A percentile compares a stretch with the other conserved stretches of the same genome.
Evolutionary conservation across 2,797 vertebrate species (phyloP).

Genomic region (Neostethus bicornis): DNA sequence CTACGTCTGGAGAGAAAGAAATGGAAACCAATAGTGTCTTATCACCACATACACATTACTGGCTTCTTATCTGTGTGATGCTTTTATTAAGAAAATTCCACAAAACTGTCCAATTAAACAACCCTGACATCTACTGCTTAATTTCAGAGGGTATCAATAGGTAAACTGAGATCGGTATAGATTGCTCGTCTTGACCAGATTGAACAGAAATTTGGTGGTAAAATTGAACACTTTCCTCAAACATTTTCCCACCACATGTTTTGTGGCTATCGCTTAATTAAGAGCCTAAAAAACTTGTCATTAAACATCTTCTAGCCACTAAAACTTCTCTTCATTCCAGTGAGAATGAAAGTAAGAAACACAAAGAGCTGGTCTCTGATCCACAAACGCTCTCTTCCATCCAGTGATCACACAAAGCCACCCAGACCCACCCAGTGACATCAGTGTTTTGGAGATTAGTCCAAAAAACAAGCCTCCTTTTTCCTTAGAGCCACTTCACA

Average conservation of each 20-base stretch:
- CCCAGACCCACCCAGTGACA: conserved; percentile 70
- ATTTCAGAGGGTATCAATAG: no score
- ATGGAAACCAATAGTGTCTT: no score
- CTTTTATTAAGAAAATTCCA: no score
- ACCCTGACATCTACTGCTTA: no score
- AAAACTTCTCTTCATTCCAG: conserved; percentile 12
- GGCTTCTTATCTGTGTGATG: no score
- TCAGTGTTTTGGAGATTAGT: conserved; percentile 57
- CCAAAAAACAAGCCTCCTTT: conserved; percentile 62
- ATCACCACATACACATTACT: no score
- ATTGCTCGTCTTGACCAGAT: background rate
- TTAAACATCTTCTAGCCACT: background rate
- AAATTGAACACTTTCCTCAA: background rate
- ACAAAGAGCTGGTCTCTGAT: conserved; percentile 12
- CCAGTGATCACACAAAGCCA: conserved; percentile 62
- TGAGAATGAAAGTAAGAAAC: conserved; percentile 4
- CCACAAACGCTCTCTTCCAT: conserved; percentile 42
- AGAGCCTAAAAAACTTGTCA: background rate
- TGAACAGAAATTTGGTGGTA: background rate
- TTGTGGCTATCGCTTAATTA: background rate
- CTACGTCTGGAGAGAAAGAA: no score
- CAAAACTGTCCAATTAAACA: no score
- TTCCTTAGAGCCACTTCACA: conserved; percentile 20
- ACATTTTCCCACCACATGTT: background rate
- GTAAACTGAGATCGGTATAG: no score